Percentiles rank a stretch among this genome's conserved stretches.
Conservation (phyloP, 1,140 invertebrate species). For the Pomacea maculata region DNA sequence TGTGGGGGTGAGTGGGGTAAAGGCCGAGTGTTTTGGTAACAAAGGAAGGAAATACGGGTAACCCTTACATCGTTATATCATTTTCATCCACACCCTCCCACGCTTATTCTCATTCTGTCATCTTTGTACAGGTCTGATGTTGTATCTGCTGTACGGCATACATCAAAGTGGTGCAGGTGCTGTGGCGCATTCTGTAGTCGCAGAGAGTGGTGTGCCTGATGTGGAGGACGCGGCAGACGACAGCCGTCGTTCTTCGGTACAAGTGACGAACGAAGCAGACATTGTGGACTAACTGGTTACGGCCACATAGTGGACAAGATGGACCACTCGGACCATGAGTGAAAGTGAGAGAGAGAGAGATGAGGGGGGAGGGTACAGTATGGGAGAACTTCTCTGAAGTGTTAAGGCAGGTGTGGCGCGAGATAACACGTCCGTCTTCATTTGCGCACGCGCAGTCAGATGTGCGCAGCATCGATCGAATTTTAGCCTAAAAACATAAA, state of each 20-base stretch:
- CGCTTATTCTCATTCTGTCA: background rate
- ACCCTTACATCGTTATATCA: background rate
- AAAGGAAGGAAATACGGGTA: background rate
- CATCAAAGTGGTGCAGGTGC: background rate
- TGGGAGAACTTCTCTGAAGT: too few species aligned
- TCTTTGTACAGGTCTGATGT: slow-evolving; percentile 8
- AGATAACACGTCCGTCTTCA: too few species aligned
- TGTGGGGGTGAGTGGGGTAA: background rate
- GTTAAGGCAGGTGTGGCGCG: too few species aligned
- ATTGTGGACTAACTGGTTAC: background rate
- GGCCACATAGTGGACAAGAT: background rate
- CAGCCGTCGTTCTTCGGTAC: background rate
- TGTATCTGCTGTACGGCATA: slow-evolving; percentile 17
- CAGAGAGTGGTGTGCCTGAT: too few species aligned
- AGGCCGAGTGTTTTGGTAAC: background rate
- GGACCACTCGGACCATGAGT: background rate
- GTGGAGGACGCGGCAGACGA: background rate
- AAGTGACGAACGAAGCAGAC: background rate
- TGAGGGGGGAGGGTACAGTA: background rate
- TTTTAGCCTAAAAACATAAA: too few species aligned
- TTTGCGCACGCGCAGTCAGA: too few species aligned
- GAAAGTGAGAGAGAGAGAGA: slow-evolving; percentile 3
- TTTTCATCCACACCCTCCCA: background rate
- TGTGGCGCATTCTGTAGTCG: too few species aligned
- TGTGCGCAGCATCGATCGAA: too few species aligned